These are phyloP conservation scores for Nephotettix cincticeps DNA, from an alignment of 1,140 invertebrate genomes.

Conservation along the genomic window DNA sequence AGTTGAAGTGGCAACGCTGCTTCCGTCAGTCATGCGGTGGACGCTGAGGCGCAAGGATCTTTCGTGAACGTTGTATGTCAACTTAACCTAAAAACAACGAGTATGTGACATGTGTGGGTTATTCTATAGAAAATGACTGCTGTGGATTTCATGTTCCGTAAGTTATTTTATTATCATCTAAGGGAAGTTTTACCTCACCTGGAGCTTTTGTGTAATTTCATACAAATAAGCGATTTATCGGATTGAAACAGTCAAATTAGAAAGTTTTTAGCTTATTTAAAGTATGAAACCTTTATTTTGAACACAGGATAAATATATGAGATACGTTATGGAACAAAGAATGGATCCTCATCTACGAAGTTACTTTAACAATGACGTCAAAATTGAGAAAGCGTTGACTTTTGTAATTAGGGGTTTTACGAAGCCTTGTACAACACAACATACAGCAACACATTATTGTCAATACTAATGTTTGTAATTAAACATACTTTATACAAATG, in stretches of 20 bases:
- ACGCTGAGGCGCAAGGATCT: background rate
- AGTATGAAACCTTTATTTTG: background rate
- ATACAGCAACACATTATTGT: too few species aligned
- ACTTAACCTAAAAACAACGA: background rate
- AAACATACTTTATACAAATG: too few species aligned
- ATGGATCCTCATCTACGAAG: too few species aligned
- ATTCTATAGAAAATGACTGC: background rate
- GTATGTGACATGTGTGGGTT: background rate
- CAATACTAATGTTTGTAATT: too few species aligned
- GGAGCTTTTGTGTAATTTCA: background rate
- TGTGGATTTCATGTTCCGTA: slow-evolving; percentile 11
- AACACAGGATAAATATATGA: background rate
- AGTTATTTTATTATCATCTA: background rate
- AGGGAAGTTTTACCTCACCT: background rate
- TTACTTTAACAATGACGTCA: too few species aligned
- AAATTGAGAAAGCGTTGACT: too few species aligned
- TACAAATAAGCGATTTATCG: background rate
- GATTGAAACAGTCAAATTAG: background rate
- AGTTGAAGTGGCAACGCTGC: background rate
- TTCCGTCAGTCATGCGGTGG: background rate
- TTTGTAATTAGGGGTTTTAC: too few species aligned
- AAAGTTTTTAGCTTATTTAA: background rate
- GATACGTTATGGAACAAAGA: too few species aligned
- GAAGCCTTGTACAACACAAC: too few species aligned
- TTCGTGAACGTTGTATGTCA: background rate